These are phyloP conservation scores for Onychomys torridus DNA, from an alignment of 2,797 vertebrate species.

Conservation along the genomic window DNA sequence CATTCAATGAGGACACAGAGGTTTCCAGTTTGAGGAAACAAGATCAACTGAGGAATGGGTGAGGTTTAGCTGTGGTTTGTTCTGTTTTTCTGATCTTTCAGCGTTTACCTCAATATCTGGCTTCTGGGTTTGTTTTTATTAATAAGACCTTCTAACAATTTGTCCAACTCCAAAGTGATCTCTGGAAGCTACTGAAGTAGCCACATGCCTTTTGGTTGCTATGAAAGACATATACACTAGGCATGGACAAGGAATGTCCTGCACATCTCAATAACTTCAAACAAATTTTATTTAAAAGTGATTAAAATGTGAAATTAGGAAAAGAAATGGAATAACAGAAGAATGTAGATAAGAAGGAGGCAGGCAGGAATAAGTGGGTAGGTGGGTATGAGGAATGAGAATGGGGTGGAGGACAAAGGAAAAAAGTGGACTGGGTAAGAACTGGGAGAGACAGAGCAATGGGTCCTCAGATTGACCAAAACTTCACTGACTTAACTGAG, in stretches of 20 bases:
- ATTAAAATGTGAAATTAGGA: neutral
- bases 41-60: too few species aligned
- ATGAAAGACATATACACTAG: neutral
- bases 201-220: neutral
- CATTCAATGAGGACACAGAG: too few species aligned
- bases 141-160: too few species aligned
- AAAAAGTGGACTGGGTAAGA: neutral
- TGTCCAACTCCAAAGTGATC: neutral
- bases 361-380: neutral
- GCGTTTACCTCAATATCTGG: too few species aligned
- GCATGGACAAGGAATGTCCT: accelerated
- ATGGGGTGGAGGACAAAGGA: neutral
- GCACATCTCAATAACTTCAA: neutral
- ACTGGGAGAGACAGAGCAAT: neutral
- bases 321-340: neutral
- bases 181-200: neutral
- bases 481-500: neutral
- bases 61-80: too few species aligned
- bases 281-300: neutral
- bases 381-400: neutral
- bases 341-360: neutral
- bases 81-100: too few species aligned
- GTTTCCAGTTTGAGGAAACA: too few species aligned
- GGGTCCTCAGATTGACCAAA: neutral
- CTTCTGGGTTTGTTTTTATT: too few species aligned